These are phyloP conservation scores for Eilema griseolum DNA, from an alignment of 2,888 invertebrate genomes.

Conservation along the genomic window DNA sequence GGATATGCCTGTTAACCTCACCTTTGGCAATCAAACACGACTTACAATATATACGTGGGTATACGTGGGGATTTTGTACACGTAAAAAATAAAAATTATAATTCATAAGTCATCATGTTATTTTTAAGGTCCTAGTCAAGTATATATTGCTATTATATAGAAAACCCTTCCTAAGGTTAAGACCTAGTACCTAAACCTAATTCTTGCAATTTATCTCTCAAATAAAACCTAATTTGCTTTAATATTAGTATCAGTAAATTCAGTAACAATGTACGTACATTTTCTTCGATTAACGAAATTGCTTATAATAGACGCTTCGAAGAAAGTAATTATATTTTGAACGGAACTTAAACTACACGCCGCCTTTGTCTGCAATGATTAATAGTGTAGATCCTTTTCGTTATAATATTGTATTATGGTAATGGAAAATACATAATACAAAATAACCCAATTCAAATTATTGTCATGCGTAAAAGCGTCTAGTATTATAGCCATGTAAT, in stretches of 20 bases:
- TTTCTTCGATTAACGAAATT: slow-evolving; percentile 40
- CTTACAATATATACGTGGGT: no score
- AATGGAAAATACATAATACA: slow-evolving; percentile 58
- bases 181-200: neutral
- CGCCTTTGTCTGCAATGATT: slow-evolving; percentile 60
- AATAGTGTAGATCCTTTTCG: slow-evolving; percentile 58
- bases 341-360: slow-evolving; percentile 58
- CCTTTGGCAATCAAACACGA: no score
- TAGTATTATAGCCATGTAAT: slow-evolving; percentile 21
- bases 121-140: no score
- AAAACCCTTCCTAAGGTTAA: no score
- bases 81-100: no score
- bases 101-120: neutral
- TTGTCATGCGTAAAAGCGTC: slow-evolving; percentile 41
- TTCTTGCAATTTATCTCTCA: slow-evolving; percentile 25
- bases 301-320: slow-evolving; percentile 49
- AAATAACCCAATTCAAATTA: slow-evolving; percentile 50
- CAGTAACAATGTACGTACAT: slow-evolving; percentile 40
- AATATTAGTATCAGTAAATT: slow-evolving; percentile 36
- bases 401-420: slow-evolving; percentile 36
- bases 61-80: no score
- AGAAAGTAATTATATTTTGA: slow-evolving; percentile 60
- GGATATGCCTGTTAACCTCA: no score
- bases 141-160: no score
- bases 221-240: slow-evolving; percentile 48